Evolutionary conservation across 2,113 vertebrate species (phyloP), one percentile per base, ranked within the genome.

Genomic region (Dipodomys spectabilis): DNA sequence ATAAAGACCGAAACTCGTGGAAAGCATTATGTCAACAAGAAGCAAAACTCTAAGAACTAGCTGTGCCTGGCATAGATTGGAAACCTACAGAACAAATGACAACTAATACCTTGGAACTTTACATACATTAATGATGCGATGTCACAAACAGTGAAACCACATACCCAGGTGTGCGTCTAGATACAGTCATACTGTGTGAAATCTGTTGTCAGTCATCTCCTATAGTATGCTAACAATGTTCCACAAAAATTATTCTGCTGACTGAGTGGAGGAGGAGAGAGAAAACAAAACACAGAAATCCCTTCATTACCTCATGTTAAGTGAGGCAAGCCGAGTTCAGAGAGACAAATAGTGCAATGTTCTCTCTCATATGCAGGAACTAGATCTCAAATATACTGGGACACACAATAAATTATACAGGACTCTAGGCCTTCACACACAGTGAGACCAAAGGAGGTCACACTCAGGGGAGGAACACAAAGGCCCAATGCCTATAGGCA

Each of bases 101-200:
- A 3, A 53, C 73, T n/a, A 32, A 79, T 39, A 72, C 19, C 79
- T 0, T 74, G 1, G 45, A 78, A 39, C 35, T 85, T 74, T 85
- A 25, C 39, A 3, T 25, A 73, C 6, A 79, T 5, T 32, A 13
- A 73, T 71, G 3, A 27, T 78, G 15, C 74, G 22, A 10, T 45
- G 68, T 94, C 39, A 73, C 75, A 88, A 88, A 79, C 30, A 73
- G 35, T 82, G 57, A 92, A 91, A 15, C 2, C 16, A 82, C 49
- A 4, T 57, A 67, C 11, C 60, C 30, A 67, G 28, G 11, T 35
- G 82, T 53, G 62, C 67, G 32, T 78, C 64, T 39, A 83, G 82
- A 62, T 32, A 6, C 16, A 88, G 79, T 60, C 57, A 65, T 18
- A 67, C 45, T 32, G 83, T 65, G 28, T 77, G 4, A 65, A 78